Evolutionary conservation across 1,140 invertebrate species (phyloP).

Genomic region (Lepidurus apus): DNA sequence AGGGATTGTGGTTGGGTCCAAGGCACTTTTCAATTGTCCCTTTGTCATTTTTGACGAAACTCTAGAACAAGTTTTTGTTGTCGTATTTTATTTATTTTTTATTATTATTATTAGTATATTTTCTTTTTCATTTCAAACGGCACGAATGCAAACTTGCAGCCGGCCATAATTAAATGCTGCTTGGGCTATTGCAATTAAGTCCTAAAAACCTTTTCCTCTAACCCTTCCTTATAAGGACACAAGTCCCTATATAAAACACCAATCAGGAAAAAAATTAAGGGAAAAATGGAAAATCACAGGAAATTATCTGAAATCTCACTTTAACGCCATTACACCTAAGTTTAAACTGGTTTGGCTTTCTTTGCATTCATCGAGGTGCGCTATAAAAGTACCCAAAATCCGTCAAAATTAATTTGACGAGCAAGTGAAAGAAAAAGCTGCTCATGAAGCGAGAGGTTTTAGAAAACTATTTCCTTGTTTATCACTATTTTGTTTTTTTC

Average conservation of each 20-base stretch:
- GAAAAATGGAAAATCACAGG: background rate
- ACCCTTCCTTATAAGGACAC: background rate
- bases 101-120: background rate
- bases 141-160: background rate
- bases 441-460: too few species aligned
- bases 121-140: background rate
- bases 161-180: background rate
- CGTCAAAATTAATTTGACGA: too few species aligned
- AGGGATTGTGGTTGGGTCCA: slow-evolving; percentile 7
- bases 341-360: too few species aligned
- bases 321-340: too few species aligned
- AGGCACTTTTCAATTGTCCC: background rate
- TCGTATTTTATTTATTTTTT: background rate
- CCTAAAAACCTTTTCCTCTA: background rate
- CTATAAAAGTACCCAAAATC: too few species aligned
- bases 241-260: background rate
- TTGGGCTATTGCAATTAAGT: background rate
- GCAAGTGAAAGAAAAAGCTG: too few species aligned
- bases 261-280: background rate
- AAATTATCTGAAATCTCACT: background rate
- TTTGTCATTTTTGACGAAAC: background rate
- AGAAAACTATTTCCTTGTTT: too few species aligned
- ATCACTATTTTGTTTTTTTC: too few species aligned
- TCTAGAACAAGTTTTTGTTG: background rate
- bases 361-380: too few species aligned